These are phyloP conservation scores for Unio delphinus DNA, from an alignment of 2,888 invertebrate species.

Conservation along the genomic window DNA sequence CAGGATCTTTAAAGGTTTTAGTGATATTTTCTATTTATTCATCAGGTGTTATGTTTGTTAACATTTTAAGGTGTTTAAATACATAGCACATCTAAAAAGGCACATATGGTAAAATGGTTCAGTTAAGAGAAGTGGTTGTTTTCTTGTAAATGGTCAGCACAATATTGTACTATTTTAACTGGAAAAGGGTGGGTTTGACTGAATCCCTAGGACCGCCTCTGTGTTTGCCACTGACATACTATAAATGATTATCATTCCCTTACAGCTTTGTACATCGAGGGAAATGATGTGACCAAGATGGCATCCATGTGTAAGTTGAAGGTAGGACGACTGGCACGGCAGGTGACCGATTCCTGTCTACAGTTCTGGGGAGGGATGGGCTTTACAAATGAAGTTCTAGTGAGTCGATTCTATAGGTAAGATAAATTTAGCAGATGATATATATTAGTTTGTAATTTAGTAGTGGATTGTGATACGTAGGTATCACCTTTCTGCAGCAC, in stretches of 20 bases:
- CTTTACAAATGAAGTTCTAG: conserved; percentile 72
- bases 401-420: conserved; percentile 70
- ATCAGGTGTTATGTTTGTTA: too few relatives aligned
- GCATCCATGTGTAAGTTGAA: conserved; percentile 77
- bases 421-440: conserved; percentile 1
- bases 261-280: conserved; percentile 69
- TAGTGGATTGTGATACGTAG: too few relatives aligned
- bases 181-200: conserved; percentile 7
- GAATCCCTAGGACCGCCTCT: neutral
- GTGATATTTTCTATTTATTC: too few relatives aligned
- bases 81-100: too few relatives aligned
- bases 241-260: conserved; percentile 6
- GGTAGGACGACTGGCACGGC: conserved; percentile 73
- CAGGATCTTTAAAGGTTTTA: too few relatives aligned
- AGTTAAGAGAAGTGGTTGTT: too few relatives aligned
- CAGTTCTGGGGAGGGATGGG: conserved; percentile 77
- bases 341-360: conserved; percentile 74
- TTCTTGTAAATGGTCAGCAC: neutral
- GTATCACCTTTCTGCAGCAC: too few relatives aligned
- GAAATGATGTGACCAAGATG: conserved; percentile 74
- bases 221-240: neutral
- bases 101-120: too few relatives aligned
- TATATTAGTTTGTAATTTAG: too few relatives aligned
- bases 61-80: too few relatives aligned
- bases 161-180: neutral